phyloP scores from a whole-genome alignment of 2,797 vertebrate species.

The Alcedo atthis region DNA sequence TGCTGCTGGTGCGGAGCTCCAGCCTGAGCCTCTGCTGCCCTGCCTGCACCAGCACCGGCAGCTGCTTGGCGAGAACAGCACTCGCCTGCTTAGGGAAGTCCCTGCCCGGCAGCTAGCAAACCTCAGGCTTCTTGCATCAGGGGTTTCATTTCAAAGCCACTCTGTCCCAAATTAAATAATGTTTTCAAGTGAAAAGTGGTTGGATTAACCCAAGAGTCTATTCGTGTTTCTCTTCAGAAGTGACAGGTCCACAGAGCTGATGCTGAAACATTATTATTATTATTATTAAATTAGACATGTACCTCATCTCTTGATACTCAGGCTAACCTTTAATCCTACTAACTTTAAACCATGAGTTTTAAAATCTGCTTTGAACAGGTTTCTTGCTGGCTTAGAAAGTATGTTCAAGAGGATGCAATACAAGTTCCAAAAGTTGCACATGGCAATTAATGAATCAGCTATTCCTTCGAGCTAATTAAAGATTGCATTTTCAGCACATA shows the following conservation, averaged over 20 bases:
- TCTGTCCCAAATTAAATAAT: background rate
- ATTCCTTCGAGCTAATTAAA: slow-evolving; percentile 42
- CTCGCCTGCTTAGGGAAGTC: fast-evolving
- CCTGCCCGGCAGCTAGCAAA: background rate
- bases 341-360: background rate
- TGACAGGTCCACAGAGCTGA: background rate
- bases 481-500: background rate
- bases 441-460: slow-evolving; percentile 48
- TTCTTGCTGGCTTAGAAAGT: slow-evolving; percentile 7
- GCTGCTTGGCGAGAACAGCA: fast-evolving
- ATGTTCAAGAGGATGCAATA: background rate
- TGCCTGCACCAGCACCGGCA: background rate
- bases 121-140: fast-evolving
- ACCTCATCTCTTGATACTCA: background rate
- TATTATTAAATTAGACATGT: background rate
- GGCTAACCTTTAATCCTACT: slow-evolving; percentile 17
- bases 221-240: background rate
- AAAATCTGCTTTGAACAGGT: slow-evolving; percentile 21
- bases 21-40: background rate
- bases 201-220: background rate
- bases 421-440: slow-evolving; percentile 14
- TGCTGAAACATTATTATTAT: background rate
- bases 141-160: background rate
- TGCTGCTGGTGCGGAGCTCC: background rate
- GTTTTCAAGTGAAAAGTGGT: background rate